These are phyloP conservation scores for Tuberolachnus salignus DNA, from an alignment of 2,888 invertebrate species.

Conservation along the genomic window DNA sequence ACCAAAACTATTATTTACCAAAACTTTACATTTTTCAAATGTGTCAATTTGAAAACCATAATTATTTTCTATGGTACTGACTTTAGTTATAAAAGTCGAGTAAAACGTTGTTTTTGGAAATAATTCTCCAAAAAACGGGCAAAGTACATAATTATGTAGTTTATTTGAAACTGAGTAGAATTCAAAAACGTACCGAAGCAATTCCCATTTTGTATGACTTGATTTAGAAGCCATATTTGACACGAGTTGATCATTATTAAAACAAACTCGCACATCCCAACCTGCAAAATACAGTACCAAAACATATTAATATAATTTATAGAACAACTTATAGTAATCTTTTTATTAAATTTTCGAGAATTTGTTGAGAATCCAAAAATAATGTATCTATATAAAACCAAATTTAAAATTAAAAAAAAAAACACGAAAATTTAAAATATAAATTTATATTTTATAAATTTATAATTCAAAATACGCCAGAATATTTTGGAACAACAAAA, in stretches of 20 bases:
- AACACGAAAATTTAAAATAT: too few species aligned
- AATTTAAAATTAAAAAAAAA: too few species aligned
- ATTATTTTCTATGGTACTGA: neutral
- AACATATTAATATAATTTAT: neutral
- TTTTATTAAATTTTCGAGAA: too few species aligned
- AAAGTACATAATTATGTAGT: slow-evolving; percentile 23
- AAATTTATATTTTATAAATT: too few species aligned
- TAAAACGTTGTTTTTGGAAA: slow-evolving; percentile 30
- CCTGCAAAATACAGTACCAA: slow-evolving; percentile 1
- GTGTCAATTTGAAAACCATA: slow-evolving; percentile 6
- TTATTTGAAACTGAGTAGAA: slow-evolving; percentile 18
- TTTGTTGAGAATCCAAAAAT: too few species aligned
- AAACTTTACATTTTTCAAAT: slow-evolving; percentile 17
- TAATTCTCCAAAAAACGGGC: slow-evolving; percentile 20
- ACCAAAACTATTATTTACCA: slow-evolving; percentile 19
- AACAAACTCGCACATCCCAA: slow-evolving; percentile 45
- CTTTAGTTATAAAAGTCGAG: slow-evolving; percentile 19
- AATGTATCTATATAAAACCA: too few species aligned
- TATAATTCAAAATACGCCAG: too few species aligned
- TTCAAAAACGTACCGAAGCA: slow-evolving; percentile 33
- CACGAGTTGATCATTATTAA: neutral
- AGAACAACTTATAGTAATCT: too few species aligned
- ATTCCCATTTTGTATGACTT: slow-evolving; percentile 33
- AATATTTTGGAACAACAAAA: too few species aligned
- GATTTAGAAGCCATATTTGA: neutral